Evolutionary conservation across 2,888 invertebrate genomes (phyloP).

Genomic region (Baronia brevicornis): DNA sequence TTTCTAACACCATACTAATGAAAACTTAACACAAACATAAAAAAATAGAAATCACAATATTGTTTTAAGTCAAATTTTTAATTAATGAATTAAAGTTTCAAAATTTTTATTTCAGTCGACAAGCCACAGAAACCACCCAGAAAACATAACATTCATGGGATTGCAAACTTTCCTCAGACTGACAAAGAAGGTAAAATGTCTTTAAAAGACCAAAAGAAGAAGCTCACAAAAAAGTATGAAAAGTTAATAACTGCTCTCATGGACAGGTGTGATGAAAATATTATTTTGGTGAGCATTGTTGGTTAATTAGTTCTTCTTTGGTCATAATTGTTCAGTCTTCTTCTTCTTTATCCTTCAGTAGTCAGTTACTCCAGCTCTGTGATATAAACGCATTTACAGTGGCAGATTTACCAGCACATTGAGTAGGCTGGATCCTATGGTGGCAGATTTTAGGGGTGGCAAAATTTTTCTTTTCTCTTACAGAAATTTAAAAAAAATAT

Average conservation of each 20-base stretch:
- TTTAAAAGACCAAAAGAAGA: conserved; percentile 66
- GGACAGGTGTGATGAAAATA: conserved; percentile 62
- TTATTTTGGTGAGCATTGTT: conserved; percentile 35
- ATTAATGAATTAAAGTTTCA: neutral
- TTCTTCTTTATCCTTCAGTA: no score
- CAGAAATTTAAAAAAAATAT: no score
- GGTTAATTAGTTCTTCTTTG: neutral
- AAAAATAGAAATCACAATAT: no score
- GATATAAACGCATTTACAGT: no score
- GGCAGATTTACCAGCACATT: no score
- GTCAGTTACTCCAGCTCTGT: no score
- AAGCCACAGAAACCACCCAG: conserved; percentile 56
- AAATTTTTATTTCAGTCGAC: conserved; percentile 26
- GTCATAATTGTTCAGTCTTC: neutral
- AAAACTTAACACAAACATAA: no score
- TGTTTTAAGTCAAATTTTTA: conserved; percentile 2
- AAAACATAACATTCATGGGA: conserved; percentile 47
- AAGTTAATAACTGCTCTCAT: conserved; percentile 66
- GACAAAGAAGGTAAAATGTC: conserved; percentile 44
- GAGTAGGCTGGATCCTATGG: no score
- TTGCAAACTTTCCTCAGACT: conserved; percentile 34
- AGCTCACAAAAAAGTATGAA: conserved; percentile 69
- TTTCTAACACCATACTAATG: no score
- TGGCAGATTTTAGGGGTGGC: no score
- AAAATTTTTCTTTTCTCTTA: no score